Evolutionary conservation across 1,140 invertebrate species (phyloP).

Genomic region (Drosophila jambulina): DNA sequence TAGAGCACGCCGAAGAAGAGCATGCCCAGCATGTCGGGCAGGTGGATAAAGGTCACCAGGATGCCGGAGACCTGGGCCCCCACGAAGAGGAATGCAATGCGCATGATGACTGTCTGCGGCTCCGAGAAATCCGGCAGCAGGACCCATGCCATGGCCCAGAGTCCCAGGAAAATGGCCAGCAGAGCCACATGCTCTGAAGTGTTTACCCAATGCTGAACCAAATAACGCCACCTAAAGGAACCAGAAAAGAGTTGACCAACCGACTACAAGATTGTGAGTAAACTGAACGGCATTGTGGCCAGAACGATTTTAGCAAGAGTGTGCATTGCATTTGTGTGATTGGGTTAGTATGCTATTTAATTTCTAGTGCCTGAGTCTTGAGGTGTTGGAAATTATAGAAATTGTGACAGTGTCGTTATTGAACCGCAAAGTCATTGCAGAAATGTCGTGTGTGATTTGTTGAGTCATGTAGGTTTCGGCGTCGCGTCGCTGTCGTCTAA

Average conservation of each 20-base stretch:
- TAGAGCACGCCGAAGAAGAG: constrained; percentile 82
- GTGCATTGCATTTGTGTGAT: too few relatives aligned
- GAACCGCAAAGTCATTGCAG: too few relatives aligned
- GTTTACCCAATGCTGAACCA: constrained; percentile 63
- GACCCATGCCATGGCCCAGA: constrained; percentile 67
- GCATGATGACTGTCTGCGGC: constrained; percentile 70
- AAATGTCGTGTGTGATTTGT: too few relatives aligned
- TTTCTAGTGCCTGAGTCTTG: too few relatives aligned
- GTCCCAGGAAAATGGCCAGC: constrained; percentile 62
- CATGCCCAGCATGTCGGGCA: constrained; percentile 85
- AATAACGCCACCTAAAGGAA: constrained; percentile 69
- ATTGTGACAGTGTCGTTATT: too few relatives aligned
- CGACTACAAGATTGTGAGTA: too few relatives aligned
- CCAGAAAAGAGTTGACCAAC: neutral
- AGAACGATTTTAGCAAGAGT: too few relatives aligned
- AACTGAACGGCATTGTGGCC: neutral
- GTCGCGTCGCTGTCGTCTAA: too few relatives aligned
- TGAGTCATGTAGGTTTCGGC: too few relatives aligned
- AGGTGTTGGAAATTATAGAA: too few relatives aligned
- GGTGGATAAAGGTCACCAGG: constrained; percentile 69
- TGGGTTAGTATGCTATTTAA: too few relatives aligned
- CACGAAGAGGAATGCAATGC: constrained; percentile 78
- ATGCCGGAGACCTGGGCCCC: constrained; percentile 78
- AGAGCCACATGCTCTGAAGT: constrained; percentile 75
- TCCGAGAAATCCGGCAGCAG: constrained; percentile 58